Conservation (phyloP, 1,140 invertebrate genomes). For the Theocolax elegans region DNA sequence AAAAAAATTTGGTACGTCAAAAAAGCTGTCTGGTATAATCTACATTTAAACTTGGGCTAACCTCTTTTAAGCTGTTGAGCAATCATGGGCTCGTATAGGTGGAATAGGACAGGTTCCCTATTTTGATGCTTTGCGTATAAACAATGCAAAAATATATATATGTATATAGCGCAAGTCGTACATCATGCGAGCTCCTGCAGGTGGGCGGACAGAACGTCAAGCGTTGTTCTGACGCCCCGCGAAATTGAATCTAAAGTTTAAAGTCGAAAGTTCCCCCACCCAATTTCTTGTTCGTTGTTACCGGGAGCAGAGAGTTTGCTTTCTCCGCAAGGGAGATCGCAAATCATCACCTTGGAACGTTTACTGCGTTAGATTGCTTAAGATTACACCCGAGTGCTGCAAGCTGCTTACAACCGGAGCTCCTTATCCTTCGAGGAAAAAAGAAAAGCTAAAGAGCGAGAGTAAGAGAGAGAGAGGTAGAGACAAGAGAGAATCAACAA, state of each 20-base stretch:
- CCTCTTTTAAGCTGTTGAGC: neutral
- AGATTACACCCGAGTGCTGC: constrained; percentile 59
- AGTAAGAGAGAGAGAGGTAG: neutral
- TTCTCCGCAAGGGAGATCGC: constrained; percentile 55
- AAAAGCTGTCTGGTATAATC: neutral
- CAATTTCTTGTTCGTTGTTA: constrained; percentile 40
- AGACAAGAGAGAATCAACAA: neutral
- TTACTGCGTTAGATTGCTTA: constrained; percentile 63
- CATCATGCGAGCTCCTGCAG: constrained; percentile 58
- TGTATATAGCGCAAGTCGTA: constrained; percentile 56
- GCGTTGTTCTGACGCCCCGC: constrained; percentile 59
- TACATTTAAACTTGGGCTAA: neutral
- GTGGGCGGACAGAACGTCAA: constrained; percentile 66
- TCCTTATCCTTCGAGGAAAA: constrained; percentile 12
- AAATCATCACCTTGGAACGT: constrained; percentile 66
- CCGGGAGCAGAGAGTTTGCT: constrained; percentile 48
- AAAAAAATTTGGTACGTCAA: too few species aligned
- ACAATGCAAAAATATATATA: constrained; percentile 41
- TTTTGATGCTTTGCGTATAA: constrained; percentile 51
- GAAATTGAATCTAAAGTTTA: constrained; percentile 67
- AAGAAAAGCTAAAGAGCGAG: neutral
- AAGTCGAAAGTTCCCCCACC: constrained; percentile 43
- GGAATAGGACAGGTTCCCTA: constrained; percentile 25
- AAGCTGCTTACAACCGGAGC: constrained; percentile 9
- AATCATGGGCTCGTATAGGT: neutral